Base-by-base conservation (phyloP, 2,888 invertebrate species). In the Parnassius orleans region DNA sequence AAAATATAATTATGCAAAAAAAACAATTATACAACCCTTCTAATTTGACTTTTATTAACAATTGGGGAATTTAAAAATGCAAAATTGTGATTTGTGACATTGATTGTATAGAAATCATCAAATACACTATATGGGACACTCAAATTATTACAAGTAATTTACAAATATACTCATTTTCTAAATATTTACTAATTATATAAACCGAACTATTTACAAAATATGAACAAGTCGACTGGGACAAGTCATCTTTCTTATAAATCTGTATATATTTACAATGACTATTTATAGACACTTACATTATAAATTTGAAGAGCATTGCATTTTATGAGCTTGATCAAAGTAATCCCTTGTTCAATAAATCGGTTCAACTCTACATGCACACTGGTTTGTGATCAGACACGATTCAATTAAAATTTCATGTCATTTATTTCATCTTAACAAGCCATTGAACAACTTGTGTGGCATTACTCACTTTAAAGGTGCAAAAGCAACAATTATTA, bases 261-360 rank as follows among this genome's bases (percentile, higher is more conserved):
- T 83, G 81, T 86, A 85, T 78, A 79, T 92, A 92, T 92, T 84
- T 92, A 92, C 91, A 92, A 83, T 90, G 86, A 90, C 90, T 91
- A 90, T 83, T 63, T 80, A 83, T 82, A 83, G 83, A 87, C 79
- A 85, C 81, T 85, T 81, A 83, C 82, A 77, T 75, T 71, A 83
- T 85, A 66, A 68, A 68, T 67, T 69, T 71, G 68, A 72, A 84
- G 89, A 90, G 89, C 89, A 90, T 91, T 90, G 87, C 83, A 84
- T 84, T 83, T 76, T 76, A 79, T 89, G 85, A 89, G 86, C 87
- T 88, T 88, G 84, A 88, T 88, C 87, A 86, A 86, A 84, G 77
- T 80, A 84, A 84, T 83, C 81, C 82, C 83, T 88, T 86, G 86
- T 89, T 89, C 87, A 82, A 80, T 67, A 63, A 66, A n/a, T 62